A percentile compares a stretch with the other conserved stretches of the same genome.
Conservation (phyloP, 2,888 invertebrate species). For the Eupeodes latifasciatus region DNA sequence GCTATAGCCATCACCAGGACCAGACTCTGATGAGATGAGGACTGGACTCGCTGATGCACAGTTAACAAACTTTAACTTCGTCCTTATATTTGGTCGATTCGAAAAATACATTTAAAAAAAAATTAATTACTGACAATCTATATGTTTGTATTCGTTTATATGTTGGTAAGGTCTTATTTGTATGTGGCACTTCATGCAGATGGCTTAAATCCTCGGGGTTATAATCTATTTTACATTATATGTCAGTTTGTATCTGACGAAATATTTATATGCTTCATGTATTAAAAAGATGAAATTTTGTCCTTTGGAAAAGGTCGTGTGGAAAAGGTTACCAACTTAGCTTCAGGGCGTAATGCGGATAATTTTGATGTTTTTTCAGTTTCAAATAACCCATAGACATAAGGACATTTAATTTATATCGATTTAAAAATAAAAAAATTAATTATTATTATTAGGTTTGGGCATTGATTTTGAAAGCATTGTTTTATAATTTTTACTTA, state of each 20-base stretch:
- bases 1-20: no score
- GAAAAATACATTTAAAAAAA: constrained; percentile 33
- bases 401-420: no score
- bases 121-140: constrained; percentile 65
- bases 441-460: no score
- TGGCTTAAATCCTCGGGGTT: background rate
- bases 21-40: constrained; percentile 1
- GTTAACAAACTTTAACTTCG: constrained; percentile 55
- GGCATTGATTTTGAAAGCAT: no score
- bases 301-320: background rate
- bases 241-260: background rate
- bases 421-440: no score
- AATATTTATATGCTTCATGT: background rate
- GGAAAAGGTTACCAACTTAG: no score
- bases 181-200: background rate
- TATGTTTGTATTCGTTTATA: background rate
- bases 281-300: background rate
- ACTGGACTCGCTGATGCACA: background rate
- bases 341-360: no score
- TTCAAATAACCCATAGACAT: no score
- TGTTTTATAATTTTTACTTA: no score
- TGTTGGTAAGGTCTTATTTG: background rate
- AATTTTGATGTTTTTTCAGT: no score
- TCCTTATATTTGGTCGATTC: background rate
- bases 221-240: constrained; percentile 2